A percentile compares a stretch with the other conserved stretches of the same genome.
These are phyloP conservation scores for Xerus rutilus DNA, from an alignment of 2,797 vertebrate genomes.

Conservation along the genomic window DNA sequence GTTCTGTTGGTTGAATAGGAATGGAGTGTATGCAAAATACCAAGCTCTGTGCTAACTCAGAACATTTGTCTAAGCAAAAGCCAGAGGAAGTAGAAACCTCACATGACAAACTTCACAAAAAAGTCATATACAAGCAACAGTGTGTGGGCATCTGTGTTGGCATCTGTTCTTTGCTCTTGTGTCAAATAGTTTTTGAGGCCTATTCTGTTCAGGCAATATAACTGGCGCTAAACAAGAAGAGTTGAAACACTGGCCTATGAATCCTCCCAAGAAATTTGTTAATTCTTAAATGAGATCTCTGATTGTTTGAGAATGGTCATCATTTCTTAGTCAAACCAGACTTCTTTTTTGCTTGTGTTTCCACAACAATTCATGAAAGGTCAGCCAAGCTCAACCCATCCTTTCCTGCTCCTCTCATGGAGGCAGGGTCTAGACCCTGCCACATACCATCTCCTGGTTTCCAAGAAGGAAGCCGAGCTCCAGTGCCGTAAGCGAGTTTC, in stretches of 20 bases:
- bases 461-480: background rate
- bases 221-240: fast-evolving
- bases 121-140: fast-evolving
- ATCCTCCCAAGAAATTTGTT: background rate
- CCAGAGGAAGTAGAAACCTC: background rate
- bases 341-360: background rate
- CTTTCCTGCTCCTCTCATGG: background rate
- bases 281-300: background rate
- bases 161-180: background rate
- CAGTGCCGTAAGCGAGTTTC: background rate
- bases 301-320: background rate
- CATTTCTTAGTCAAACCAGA: background rate
- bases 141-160: fast-evolving
- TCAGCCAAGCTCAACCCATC: background rate
- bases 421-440: constrained; percentile 60
- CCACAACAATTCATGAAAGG: background rate
- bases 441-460: constrained; percentile 17
- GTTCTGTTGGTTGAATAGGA: background rate
- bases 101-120: background rate
- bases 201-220: fast-evolving
- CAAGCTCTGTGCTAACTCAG: background rate
- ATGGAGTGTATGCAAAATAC: background rate
- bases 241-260: background rate
- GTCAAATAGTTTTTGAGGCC: background rate
- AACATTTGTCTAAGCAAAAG: background rate